Conservation (phyloP, 2,113 vertebrate species). For the Passer domesticus region DNA sequence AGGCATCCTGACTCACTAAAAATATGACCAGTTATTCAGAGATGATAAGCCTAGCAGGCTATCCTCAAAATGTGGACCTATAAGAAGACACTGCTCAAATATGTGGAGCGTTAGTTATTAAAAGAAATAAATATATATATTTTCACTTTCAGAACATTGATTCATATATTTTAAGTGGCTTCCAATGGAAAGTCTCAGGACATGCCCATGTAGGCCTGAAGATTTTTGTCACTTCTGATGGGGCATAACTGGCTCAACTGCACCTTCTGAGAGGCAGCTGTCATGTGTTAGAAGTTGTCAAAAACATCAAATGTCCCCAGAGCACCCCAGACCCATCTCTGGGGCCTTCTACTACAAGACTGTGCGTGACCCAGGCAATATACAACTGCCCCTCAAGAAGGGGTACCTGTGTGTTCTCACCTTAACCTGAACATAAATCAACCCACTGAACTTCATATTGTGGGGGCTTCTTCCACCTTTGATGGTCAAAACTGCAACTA, state of each 20-base stretch:
- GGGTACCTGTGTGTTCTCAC: too few relatives aligned
- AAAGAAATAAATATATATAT: not conserved
- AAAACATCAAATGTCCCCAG: not conserved
- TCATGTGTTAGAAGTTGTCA: not conserved
- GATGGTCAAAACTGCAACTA: rapidly evolving
- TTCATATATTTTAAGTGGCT: not conserved
- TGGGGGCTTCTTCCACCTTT: not conserved
- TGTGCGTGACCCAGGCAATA: too few relatives aligned
- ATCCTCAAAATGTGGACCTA: not conserved
- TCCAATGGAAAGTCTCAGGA: not conserved
- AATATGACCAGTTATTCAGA: not conserved
- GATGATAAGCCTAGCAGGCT: not conserved
- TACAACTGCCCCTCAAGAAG: too few relatives aligned
- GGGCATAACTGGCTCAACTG: not conserved
- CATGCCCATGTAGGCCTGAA: not conserved
- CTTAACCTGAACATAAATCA: too few relatives aligned
- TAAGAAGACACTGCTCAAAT: not conserved
- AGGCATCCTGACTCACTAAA: not conserved
- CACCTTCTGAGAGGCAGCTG: too few relatives aligned
- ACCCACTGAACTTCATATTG: not conserved
- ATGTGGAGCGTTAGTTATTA: rapidly evolving
- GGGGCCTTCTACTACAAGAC: not conserved
- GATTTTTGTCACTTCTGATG: not conserved
- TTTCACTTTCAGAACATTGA: not conserved
- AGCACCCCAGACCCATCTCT: not conserved